Evolutionary conservation across 2,113 vertebrate genomes (phyloP).

Genomic region (Sorex fumeus): DNA sequence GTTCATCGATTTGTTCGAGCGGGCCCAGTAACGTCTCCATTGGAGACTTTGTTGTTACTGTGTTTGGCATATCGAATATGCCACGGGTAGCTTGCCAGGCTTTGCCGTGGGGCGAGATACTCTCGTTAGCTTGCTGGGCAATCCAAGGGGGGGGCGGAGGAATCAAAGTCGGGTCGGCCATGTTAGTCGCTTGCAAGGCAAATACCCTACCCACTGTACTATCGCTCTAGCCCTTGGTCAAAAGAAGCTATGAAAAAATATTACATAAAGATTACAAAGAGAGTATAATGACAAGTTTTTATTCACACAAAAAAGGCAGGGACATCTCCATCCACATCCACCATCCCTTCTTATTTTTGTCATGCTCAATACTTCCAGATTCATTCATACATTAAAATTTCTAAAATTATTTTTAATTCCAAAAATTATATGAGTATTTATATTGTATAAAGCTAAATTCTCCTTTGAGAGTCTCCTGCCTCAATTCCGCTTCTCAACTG

Average conservation of each 20-base stretch:
- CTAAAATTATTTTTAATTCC: constrained; percentile 21
- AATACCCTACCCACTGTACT: no score
- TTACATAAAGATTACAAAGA: constrained; percentile 24
- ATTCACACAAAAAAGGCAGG: neutral
- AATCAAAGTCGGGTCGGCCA: no score
- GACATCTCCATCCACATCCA: neutral
- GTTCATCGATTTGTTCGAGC: no score
- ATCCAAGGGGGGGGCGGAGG: no score
- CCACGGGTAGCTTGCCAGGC: no score
- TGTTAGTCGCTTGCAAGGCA: no score
- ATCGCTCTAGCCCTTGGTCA: no score
- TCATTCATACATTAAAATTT: neutral
- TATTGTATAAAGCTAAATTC: neutral
- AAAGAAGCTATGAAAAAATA: constrained; percentile 62
- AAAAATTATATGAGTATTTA: neutral
- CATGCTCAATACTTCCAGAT: neutral
- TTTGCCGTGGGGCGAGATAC: no score
- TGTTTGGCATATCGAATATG: no score
- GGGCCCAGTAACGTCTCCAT: no score
- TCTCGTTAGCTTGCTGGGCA: no score
- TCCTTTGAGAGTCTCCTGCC: neutral
- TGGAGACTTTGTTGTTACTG: no score
- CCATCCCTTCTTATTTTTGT: neutral
- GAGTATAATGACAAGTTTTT: neutral
- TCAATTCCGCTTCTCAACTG: neutral